phyloP scores from a whole-genome alignment of 2,797 vertebrate genomes.

The Lepus townsendii region DNA sequence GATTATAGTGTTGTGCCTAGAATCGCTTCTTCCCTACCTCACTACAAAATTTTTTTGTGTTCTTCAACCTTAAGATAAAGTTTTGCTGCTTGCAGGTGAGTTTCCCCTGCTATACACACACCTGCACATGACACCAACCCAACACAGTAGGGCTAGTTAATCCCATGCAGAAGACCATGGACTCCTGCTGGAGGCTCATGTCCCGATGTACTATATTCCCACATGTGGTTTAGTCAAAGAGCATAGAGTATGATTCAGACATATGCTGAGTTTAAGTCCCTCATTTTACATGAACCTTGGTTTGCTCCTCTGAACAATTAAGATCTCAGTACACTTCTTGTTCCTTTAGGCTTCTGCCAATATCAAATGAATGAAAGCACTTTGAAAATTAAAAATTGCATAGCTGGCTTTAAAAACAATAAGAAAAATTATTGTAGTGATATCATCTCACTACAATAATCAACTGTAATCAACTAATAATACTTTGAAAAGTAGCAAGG shows the following conservation, averaged over 20 bases:
- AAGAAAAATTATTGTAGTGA: neutral
- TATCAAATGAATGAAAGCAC: neutral
- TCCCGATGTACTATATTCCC: neutral
- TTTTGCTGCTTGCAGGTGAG: neutral
- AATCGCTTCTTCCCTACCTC: neutral
- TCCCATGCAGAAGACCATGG: neutral
- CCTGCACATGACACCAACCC: neutral
- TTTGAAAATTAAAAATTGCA: neutral
- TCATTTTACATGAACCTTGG: neutral
- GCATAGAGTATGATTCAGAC: neutral
- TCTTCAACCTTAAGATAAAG: neutral
- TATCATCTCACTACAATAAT: neutral
- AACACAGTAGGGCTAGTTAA: fast-evolving
- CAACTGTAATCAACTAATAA: neutral
- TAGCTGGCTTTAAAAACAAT: neutral
- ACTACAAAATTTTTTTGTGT: neutral
- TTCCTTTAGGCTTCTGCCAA: neutral
- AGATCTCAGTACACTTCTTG: neutral
- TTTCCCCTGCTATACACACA: too few species aligned
- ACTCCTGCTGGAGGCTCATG: neutral
- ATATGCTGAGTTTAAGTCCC: neutral
- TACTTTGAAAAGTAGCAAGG: neutral
- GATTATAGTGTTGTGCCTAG: neutral
- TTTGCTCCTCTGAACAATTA: neutral
- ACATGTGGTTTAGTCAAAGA: neutral